Conservation (phyloP, 2,888 invertebrate species). For the Chymomyza caudatula region DNA sequence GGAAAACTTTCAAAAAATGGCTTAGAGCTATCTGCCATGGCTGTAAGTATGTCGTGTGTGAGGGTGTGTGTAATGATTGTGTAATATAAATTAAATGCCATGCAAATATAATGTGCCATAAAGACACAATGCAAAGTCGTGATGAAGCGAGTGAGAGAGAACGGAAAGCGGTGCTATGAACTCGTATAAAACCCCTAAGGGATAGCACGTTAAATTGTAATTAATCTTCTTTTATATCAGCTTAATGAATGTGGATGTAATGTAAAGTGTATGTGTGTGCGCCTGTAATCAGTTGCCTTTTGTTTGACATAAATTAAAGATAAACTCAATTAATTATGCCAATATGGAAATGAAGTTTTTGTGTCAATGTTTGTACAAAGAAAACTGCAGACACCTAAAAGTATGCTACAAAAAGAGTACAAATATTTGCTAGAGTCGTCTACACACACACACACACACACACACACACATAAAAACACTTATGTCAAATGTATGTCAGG, state of each 20-base stretch:
- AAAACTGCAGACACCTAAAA: slow-evolving; percentile 13
- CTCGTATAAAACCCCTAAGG: neutral
- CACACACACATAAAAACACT: neutral
- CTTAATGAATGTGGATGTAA: slow-evolving; percentile 31
- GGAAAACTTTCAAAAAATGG: slow-evolving; percentile 30
- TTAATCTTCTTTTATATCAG: slow-evolving; percentile 59
- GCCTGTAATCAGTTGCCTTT: slow-evolving; percentile 57
- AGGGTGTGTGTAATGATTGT: slow-evolving; percentile 26
- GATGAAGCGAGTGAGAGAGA: neutral
- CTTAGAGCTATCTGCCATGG: slow-evolving; percentile 7
- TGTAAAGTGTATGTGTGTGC: slow-evolving; percentile 7
- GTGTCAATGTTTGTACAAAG: slow-evolving; percentile 22
- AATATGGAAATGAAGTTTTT: slow-evolving; percentile 47
- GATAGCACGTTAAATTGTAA: slow-evolving; percentile 48
- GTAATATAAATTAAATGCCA: slow-evolving; percentile 28
- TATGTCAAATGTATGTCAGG: slow-evolving; percentile 1
- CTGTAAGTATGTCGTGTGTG: neutral
- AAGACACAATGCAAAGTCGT: slow-evolving; percentile 1
- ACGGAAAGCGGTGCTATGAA: neutral
- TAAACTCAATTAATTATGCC: slow-evolving; percentile 69
- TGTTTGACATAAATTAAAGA: slow-evolving; percentile 63
- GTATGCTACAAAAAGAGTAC: slow-evolving; percentile 10
- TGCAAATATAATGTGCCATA: neutral
- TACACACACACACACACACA: neutral
- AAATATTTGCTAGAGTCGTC: neutral